Evolutionary conservation across 2,888 invertebrate species (phyloP).

Genomic region (Autographa gamma): DNA sequence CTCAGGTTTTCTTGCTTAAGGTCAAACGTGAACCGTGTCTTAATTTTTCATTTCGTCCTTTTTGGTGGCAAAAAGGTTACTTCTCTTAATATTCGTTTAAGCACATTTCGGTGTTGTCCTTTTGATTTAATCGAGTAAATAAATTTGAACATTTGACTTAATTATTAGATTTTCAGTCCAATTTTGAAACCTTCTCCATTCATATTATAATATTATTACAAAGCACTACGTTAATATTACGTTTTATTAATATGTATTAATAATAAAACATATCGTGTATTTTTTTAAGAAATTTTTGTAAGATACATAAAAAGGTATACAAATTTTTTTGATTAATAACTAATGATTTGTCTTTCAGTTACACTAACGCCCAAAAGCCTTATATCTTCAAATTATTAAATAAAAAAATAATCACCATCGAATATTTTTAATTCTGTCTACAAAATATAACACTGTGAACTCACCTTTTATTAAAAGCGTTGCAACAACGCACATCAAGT

Average conservation of each 20-base stretch:
- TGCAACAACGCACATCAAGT: slow-evolving; percentile 74
- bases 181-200: no score
- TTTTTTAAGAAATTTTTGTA: no score
- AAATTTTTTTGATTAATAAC: no score
- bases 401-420: not conserved
- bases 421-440: not conserved
- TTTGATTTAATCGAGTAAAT: not conserved
- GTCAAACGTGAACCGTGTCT: not conserved
- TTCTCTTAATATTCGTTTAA: not conserved
- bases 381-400: not conserved
- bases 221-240: no score
- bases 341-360: not conserved
- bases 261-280: no score
- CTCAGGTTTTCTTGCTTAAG: not conserved
- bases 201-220: no score
- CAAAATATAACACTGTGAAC: slow-evolving; percentile 34
- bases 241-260: no score
- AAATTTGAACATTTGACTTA: no score
- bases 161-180: no score
- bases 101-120: not conserved
- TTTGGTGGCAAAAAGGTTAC: not conserved
- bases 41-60: not conserved
- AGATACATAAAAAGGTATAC: no score
- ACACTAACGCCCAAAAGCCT: no score
- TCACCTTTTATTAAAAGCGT: slow-evolving; percentile 78